Percentiles rank a stretch among this genome's conserved stretches.
These are phyloP conservation scores for Hetaerina americana DNA, from an alignment of 1,140 invertebrate species.

Conservation along the genomic window DNA sequence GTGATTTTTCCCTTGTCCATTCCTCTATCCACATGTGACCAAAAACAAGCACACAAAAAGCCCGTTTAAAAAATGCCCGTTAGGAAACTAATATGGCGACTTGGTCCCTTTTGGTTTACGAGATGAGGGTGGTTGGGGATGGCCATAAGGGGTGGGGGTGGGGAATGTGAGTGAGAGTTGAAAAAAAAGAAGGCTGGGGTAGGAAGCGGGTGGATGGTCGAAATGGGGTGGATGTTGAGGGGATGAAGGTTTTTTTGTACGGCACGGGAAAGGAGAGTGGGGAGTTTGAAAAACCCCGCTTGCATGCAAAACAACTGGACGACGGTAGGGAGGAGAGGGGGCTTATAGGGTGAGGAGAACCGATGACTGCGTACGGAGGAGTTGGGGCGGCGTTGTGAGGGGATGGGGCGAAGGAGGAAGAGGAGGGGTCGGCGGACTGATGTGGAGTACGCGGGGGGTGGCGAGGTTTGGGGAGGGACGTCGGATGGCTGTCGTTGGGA, in stretches of 20 bases:
- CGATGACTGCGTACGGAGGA: too few species aligned
- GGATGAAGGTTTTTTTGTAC: not conserved
- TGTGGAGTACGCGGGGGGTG: too few species aligned
- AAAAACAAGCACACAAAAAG: not conserved
- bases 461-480: not conserved
- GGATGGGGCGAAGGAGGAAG: too few species aligned
- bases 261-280: too few species aligned
- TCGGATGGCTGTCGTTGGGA: not conserved
- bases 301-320: not conserved
- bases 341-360: not conserved
- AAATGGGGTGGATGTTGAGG: not conserved
- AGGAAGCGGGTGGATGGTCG: not conserved
- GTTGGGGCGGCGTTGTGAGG: too few species aligned
- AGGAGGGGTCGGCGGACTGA: too few species aligned
- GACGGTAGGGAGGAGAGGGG: not conserved
- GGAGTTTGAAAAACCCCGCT: not conserved
- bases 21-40: not conserved
- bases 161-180: not conserved
- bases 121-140: too few species aligned
- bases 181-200: not conserved
- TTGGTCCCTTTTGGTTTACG: too few species aligned
- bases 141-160: too few species aligned
- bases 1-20: too few species aligned
- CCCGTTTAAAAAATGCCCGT: not conserved
- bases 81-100: not conserved